Conservation (phyloP, 2,888 invertebrate genomes). For the Cinara cedri region DNA sequence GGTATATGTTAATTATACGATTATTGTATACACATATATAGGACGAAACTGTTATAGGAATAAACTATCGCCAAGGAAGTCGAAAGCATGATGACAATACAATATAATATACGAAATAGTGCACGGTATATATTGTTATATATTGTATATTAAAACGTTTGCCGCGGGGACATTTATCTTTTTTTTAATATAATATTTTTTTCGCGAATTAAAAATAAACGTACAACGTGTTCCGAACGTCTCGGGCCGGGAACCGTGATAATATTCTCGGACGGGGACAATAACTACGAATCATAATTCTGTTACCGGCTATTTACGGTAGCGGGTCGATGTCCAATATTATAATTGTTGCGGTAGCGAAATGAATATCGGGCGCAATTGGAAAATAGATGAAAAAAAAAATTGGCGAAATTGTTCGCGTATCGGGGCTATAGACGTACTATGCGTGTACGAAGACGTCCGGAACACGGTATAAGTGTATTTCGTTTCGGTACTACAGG, state of each 20-base stretch:
- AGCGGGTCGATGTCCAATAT: too few relatives aligned
- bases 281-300: not conserved
- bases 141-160: too few relatives aligned
- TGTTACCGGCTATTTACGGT: too few relatives aligned
- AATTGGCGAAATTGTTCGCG: too few relatives aligned
- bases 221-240: constrained; percentile 32
- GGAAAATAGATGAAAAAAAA: too few relatives aligned
- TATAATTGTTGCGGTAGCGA: not conserved
- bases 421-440: too few relatives aligned
- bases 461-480: constrained; percentile 29
- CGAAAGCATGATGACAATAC: not conserved
- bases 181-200: too few relatives aligned
- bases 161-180: constrained; percentile 2
- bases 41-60: not conserved
- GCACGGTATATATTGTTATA: not conserved
- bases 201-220: constrained; percentile 9
- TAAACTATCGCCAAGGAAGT: constrained; percentile 27
- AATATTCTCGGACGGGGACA: constrained; percentile 11
- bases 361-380: too few relatives aligned
- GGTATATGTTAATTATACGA: too few relatives aligned
- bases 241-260: constrained; percentile 1
- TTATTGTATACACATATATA: not conserved
- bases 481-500: constrained; percentile 7
- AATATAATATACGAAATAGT: too few relatives aligned
- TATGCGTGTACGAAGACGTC: not conserved